Evolutionary conservation across 2,797 vertebrate species (phyloP), one percentile per base, ranked within the genome.

Genomic region (Octomys mimax): DNA sequence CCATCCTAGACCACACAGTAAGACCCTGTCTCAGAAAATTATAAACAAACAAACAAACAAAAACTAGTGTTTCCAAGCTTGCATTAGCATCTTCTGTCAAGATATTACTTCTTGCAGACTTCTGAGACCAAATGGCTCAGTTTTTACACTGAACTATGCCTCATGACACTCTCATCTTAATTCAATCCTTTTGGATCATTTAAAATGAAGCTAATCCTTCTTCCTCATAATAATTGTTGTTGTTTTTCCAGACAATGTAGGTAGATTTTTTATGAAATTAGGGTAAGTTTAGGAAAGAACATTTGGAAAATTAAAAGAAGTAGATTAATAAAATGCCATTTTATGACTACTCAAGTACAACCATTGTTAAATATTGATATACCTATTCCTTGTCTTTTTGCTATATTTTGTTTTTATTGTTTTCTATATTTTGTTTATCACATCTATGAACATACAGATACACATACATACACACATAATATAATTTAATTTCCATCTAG

Each of bases 121-220:
- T 85, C 59, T 52, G 42, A 92, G 10, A 71, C 10, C 2, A 77
- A 75, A 28, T 62, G 24, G n/a, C 75, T 92, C 33, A 87, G 22
- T 59, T 95, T 96, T 92, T 94, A 92, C 83, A 61, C 49, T 93
- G 49, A 94, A 89, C 68, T 73, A 61, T 83, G 24, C 57, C 42
- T 90, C 11, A 46, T 46, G 46, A 61, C 77, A 87, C 28, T 9
- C 61, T 70, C 66, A 39, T 91, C 66, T 92, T 87, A 87, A 81
- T 96, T 91, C 36, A 75, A 18, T 13, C 6, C 84, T 33, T 83
- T 85, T 75, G 19, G 71, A 4, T 11, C 28, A 78, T 82, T 92
- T n/a, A 19, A 8, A 88, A 91, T n/a, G 90, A 95, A 89, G 26
- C 8, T 39, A 89, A 77, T 86, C 52, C 6, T 2, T 95, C 26